Base-by-base conservation (phyloP, 1,140 invertebrate genomes). In the Orussus abietinus region DNA sequence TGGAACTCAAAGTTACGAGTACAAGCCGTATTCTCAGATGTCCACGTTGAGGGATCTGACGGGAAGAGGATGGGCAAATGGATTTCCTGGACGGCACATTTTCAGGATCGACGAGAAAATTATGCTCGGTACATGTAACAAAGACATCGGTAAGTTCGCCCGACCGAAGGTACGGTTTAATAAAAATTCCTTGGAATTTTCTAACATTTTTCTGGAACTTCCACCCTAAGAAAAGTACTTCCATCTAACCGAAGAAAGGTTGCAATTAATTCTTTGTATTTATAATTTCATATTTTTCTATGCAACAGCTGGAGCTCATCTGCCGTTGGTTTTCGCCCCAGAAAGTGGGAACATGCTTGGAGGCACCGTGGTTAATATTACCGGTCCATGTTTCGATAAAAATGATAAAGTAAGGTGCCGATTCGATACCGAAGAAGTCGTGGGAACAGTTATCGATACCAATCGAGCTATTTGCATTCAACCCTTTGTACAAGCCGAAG, bases 81-180 rank as follows among this genome's bases (percentile, higher is more conserved):
- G 82, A 5, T 84, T 92, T 46, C 84, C 88, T 3, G 93, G 93
- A 26, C 75, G 93, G 50, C 94, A 95, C 51, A 88, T 95, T 51
- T 97, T 96, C 75, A 80, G 94, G 40, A 88, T 96, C 36, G 93
- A 97, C 58, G 93, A 97, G 68, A 89, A 90, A 57, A 93, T 96
- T 60, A 81, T 95, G 64, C 78, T 90, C 45, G 93, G 92, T 25
- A 90, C 86, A 20, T 96, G 93, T 60, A 91, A 91, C 57, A 91
- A 91, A 59, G 88, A 91, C 75, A 87, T 88, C 20, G 83, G 86
- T 88, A 65, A 74, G 75, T 57, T 15, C 13, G 19, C 5, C 11
- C 13, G 10, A 25, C 7, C 7, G 32, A 14, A 6, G 29, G 2
- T n/a, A 18, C 4, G 4, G 3, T 11, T 10, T 14, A 36, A 37